Base-by-base conservation (phyloP, 1,140 invertebrate species). In the Macrosteles quadrilineatus region DNA sequence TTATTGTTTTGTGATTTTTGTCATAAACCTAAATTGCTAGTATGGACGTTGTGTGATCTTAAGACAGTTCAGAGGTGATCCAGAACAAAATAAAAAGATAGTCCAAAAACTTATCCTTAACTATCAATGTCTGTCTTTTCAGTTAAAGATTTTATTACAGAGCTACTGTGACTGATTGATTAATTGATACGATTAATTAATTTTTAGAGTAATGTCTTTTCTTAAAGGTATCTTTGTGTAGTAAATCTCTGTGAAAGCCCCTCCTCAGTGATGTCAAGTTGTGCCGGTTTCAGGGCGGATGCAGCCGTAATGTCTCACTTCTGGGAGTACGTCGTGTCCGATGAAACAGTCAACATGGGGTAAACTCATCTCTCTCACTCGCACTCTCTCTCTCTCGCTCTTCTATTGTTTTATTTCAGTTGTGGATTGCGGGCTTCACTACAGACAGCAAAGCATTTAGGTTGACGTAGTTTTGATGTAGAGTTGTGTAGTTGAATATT, bases 231-330 rank as follows among this genome's bases (percentile, higher is more conserved):
- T 36, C 4, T 36, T 36, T n/a, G n/a, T 36, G 32, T 36, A 6
- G 4, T 31, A 68, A 36, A 71, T 32, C 50, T 29, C n/a, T n/a
- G n/a, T n/a, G n/a, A n/a, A n/a, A n/a, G n/a, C n/a, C 32, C 40
- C 50, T n/a, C 29, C 32, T 71, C 57, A n/a, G 21, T 25, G 25
- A 23, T 27, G 23, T 59, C 21, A 59, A 27, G 32, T 67, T 71
- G 45, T 69, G 30, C 45, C 29, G 27, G 1, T 70, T 70, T 70
- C 82, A 96, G 94, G 94, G 94, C 92, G 74, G 95, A 97, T 85
- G 95, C 94, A 78, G 93, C 94, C 73, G 87, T 96, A 75, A 90
- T 93, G 86, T 91, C 92, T 71, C 94, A 96, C 83, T 82, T 94
- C 66, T 96, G 94, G 94, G 94, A 97, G 82, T 90, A 84, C 83